Base-by-base conservation (phyloP, 2,797 vertebrate genomes). In the Malurus splendens region DNA sequence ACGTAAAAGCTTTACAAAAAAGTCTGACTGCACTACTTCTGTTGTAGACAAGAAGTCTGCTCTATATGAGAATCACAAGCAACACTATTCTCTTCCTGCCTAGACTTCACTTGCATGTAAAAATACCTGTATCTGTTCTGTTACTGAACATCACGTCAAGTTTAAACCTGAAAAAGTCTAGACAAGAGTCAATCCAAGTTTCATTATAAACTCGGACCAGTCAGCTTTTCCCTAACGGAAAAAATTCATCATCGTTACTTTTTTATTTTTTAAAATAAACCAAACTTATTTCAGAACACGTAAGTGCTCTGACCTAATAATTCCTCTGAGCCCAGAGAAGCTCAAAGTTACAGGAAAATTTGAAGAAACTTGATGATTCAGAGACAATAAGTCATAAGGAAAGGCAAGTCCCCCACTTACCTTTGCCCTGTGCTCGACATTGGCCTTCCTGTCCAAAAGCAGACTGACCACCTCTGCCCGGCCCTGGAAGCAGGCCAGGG, bases 381-480 rank as follows among this genome's bases (percentile, higher is more conserved):
- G 78, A 81, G 33, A 68, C 76, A 77, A 5, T 12, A 45, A 80
- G 18, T 6, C 28, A 6, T 3, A 54, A 70, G 27, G 41, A 80
- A 89, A 62, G 27, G 59, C 1, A 3, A 64, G 18, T 18, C 61
- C 13, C 74, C 67, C 44, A 39, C 96, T 93, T 92, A 99, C 99
- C 98, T 99, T 99, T 81, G 99, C 99, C 23, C 99, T 98, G 91
- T 99, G 99, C 94, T 99, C 99, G 5, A 99, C 99, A 4, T 99
- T 99, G 92, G 99, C 99, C 96, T 99, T 99, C 94, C 99, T 98
- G 95, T 99, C 99, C 73, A 99, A 93, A 67, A 99, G 98, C 91
- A 99, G 97, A 90, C 99, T 99, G 95, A 99, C 99, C 25, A 99
- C 99, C 97, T 99, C 99, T 44, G 99, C 99, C 82, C 99, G 97